A percentile compares a stretch with the other conserved stretches of the same genome.
Evolutionary conservation across 2,113 vertebrate species (phyloP).

Genomic region (Pomatostomus ruficeps): DNA sequence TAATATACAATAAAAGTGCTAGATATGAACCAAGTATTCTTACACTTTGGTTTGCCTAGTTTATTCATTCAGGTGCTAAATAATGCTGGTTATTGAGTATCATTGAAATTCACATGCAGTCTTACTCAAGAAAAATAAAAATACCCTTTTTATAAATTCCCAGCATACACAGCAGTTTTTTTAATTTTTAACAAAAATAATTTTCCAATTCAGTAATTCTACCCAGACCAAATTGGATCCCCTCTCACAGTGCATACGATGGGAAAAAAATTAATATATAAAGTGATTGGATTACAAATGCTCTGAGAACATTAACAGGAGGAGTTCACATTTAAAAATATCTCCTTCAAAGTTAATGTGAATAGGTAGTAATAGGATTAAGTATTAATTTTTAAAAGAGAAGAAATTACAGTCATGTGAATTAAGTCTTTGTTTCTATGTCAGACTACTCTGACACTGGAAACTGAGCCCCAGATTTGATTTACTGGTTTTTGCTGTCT

Average conservation of each 20-base stretch:
- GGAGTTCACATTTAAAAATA: background rate
- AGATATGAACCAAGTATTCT: background rate
- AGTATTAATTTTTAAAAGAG: background rate
- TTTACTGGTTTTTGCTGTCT: background rate
- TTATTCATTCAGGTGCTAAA: background rate
- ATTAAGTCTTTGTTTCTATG: background rate
- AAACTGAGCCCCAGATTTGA: background rate
- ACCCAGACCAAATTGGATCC: background rate
- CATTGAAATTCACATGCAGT: background rate
- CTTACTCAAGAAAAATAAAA: background rate
- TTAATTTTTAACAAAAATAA: background rate
- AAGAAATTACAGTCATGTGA: background rate
- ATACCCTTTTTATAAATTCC: background rate
- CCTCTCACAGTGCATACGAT: background rate
- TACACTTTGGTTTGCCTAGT: background rate
- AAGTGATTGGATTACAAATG: background rate
- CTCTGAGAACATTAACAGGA: background rate
- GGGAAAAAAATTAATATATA: background rate
- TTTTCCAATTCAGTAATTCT: background rate
- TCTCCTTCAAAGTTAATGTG: background rate
- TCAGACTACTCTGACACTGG: background rate
- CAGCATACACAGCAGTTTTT: background rate
- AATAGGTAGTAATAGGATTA: background rate
- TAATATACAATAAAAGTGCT: background rate
- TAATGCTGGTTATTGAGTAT: background rate